Percentiles rank a stretch among this genome's conserved stretches.
Conservation (phyloP, 2,888 invertebrate species). For the Pristionchus exspectatus region DNA sequence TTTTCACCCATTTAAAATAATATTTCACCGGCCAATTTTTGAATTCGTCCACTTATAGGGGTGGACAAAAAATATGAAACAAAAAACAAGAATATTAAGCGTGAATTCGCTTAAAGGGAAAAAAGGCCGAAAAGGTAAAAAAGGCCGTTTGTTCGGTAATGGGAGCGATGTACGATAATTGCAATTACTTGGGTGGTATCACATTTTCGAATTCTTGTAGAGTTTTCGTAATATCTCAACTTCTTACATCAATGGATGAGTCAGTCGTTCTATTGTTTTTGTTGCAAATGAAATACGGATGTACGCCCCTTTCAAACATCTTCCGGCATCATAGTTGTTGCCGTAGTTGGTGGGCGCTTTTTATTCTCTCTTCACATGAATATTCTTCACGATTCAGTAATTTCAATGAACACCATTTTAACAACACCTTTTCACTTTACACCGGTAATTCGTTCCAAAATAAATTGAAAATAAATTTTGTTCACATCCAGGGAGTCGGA, state of each 20-base stretch:
- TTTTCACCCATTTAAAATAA: too few relatives aligned
- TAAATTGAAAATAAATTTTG: background rate
- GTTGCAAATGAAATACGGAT: background rate
- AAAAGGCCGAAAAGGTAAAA: too few relatives aligned
- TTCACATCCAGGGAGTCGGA: background rate
- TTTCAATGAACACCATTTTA: too few relatives aligned
- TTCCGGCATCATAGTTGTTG: background rate
- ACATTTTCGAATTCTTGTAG: background rate
- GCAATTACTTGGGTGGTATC: too few relatives aligned
- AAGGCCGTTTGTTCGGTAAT: too few relatives aligned
- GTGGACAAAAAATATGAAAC: too few relatives aligned
- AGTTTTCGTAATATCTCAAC: background rate
- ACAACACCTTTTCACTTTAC: too few relatives aligned
- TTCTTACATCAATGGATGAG: background rate
- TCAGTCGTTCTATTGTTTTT: slow-evolving; percentile 10
- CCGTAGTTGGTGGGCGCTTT: background rate
- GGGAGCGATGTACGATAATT: too few relatives aligned
- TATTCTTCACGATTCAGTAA: background rate
- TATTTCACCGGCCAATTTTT: too few relatives aligned
- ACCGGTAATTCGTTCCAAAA: background rate
- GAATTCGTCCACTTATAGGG: too few relatives aligned
- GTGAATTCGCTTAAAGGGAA: too few relatives aligned
- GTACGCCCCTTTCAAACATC: background rate
- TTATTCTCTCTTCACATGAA: background rate
- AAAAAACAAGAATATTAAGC: too few relatives aligned